Conservation (phyloP, 1,140 invertebrate genomes). For the Nautilus pompilius region DNA sequence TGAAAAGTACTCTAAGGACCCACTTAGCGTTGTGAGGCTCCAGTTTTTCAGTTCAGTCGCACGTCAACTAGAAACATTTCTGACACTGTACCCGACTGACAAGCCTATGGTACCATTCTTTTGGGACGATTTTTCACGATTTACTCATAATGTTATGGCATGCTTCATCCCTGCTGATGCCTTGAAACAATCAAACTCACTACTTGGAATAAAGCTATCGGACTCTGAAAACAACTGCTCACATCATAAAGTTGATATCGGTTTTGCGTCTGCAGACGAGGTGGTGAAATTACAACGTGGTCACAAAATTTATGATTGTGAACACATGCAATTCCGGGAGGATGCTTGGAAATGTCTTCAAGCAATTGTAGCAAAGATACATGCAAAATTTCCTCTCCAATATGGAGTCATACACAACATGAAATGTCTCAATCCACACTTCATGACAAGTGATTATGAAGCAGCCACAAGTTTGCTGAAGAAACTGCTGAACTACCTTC, state of each 20-base stretch:
- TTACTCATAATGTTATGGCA: neutral
- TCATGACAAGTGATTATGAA: neutral
- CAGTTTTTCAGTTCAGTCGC: conserved; percentile 9
- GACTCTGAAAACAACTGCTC: conserved; percentile 4
- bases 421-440: conserved; percentile 6
- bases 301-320: neutral
- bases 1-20: neutral
- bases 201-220: conserved; percentile 5
- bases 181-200: neutral
- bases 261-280: no score
- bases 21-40: conserved; percentile 1
- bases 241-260: no score
- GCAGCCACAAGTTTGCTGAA: neutral
- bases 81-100: conserved; percentile 10
- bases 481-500: no score
- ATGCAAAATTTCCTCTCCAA: no score
- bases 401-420: no score
- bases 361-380: no score
- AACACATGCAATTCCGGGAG: no score
- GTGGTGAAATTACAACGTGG: conserved; percentile 4
- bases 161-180: neutral
- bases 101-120: conserved; percentile 14
- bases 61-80: conserved; percentile 11
- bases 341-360: no score
- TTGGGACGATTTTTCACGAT: neutral